A percentile compares a stretch with the other conserved stretches of the same genome.
These are phyloP conservation scores for Chlorops oryzae DNA, from an alignment of 1,140 invertebrate genomes.

Conservation along the genomic window DNA sequence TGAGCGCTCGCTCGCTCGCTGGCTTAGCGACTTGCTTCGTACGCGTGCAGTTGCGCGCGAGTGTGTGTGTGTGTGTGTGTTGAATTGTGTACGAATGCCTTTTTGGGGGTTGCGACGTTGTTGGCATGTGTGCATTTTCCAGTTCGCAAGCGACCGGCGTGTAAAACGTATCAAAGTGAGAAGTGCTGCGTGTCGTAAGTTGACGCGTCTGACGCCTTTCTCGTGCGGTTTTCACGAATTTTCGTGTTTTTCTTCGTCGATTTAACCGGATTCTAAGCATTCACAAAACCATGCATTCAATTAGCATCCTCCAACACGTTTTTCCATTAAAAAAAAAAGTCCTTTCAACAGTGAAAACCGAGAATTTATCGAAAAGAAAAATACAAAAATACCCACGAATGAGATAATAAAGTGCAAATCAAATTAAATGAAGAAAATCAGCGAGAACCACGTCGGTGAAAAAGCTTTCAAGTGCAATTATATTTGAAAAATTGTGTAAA, in stretches of 20 bases:
- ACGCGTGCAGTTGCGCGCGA: not conserved
- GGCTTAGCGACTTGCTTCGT: not conserved
- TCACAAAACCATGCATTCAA: too few species aligned
- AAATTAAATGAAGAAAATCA: too few species aligned
- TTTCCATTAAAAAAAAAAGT: too few species aligned
- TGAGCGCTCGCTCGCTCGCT: not conserved
- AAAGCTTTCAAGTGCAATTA: not conserved
- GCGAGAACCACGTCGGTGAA: too few species aligned
- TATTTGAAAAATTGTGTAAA: not conserved
- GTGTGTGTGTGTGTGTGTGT: conserved; percentile 5
- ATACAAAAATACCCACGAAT: too few species aligned
- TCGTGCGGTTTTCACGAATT: too few species aligned
- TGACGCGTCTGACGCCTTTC: too few species aligned
- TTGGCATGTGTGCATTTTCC: conserved; percentile 34
- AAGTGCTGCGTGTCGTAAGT: conserved; percentile 15
- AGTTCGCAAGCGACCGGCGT: conserved; percentile 48
- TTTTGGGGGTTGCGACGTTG: conserved; percentile 31
- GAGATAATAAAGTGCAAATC: too few species aligned
- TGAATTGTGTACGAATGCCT: conserved; percentile 10
- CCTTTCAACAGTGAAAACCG: too few species aligned
- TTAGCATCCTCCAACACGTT: conserved; percentile 4
- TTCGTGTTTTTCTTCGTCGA: too few species aligned
- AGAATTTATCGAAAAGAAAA: too few species aligned
- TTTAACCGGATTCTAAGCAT: too few species aligned
- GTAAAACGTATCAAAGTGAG: conserved; percentile 38